These are phyloP conservation scores for Temnothorax rugatulus DNA, from an alignment of 2,888 invertebrate species.

Conservation along the genomic window DNA sequence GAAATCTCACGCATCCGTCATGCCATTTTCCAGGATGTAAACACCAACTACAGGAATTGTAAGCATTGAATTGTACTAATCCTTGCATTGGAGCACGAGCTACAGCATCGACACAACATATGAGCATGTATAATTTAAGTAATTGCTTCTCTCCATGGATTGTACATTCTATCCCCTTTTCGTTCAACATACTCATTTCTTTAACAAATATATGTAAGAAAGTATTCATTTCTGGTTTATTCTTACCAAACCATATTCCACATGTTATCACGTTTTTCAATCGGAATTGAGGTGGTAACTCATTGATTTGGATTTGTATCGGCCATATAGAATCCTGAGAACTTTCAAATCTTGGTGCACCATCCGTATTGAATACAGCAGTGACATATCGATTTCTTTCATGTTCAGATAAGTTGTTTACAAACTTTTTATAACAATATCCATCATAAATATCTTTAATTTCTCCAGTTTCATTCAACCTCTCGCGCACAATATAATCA, in stretches of 20 bases:
- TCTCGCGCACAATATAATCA: background rate
- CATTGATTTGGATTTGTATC: background rate
- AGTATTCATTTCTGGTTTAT: background rate
- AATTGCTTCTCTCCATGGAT: background rate
- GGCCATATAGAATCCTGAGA: background rate
- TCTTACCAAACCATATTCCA: background rate
- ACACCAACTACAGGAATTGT: background rate
- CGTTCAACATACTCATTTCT: background rate
- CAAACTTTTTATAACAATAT: background rate
- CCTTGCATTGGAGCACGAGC: background rate
- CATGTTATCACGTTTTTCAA: background rate
- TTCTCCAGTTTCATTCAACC: background rate
- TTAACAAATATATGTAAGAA: background rate
- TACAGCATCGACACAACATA: background rate
- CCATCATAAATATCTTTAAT: conserved; percentile 1
- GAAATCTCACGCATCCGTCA: background rate
- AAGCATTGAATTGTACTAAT: background rate
- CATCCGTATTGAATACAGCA: background rate
- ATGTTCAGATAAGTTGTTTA: background rate
- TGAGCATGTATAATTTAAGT: background rate
- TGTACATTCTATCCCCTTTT: background rate
- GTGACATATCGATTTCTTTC: background rate
- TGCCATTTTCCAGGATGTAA: background rate
- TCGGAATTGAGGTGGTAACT: background rate
- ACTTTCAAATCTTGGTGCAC: conserved; percentile 2